Evolutionary conservation across 1,140 invertebrate species (phyloP), one percentile per base, ranked within the genome.

Genomic region (Bathynomus jamesi): DNA sequence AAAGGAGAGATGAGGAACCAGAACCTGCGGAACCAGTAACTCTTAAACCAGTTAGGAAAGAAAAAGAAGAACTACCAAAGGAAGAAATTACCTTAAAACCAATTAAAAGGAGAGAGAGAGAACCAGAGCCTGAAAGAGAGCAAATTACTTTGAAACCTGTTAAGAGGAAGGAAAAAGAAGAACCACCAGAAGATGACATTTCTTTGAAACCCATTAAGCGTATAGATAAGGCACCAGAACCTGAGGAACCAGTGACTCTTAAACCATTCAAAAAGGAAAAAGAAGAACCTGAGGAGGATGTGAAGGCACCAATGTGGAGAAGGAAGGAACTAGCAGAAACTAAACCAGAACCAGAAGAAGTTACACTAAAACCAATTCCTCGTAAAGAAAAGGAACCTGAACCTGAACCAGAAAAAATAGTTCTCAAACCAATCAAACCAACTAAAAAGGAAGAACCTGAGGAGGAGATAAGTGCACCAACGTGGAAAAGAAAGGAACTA

Each of bases 121-220:
- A 75, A 65, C 25, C 69, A 61, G 71, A 77, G 65, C 70, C 74
- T 31, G 67, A 73, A 61, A n/a, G n/a, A n/a, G n/a, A 73, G 31
- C 24, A 31, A 25, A 66, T 53, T 60, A 70, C 65, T 67, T 63
- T 74, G 60, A 78, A 70, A 69, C 74, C 29, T 65, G 66, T 61
- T 29, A 60, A 63, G 28, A 17, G 66, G n/a, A n/a, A n/a, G n/a
- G 40, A 21, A 31, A 72, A 72, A 31, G 53, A 66, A 66, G 64
- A 24, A 61, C 67, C 67, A 2, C 67, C 62, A 25, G 28, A 63
- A 24, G 73, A 73, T 70, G 66, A 63, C 61, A 60, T 61, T 28
- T 25, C 68, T 28, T 61, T 62, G 31, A 74, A 70, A 69, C 61
- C 71, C 28, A 61, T n/a, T n/a, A n/a, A 21, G 28, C 29, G 29